These are phyloP conservation scores for Chlorospingus flavigularis DNA, from an alignment of 2,797 vertebrate species.

Conservation along the genomic window DNA sequence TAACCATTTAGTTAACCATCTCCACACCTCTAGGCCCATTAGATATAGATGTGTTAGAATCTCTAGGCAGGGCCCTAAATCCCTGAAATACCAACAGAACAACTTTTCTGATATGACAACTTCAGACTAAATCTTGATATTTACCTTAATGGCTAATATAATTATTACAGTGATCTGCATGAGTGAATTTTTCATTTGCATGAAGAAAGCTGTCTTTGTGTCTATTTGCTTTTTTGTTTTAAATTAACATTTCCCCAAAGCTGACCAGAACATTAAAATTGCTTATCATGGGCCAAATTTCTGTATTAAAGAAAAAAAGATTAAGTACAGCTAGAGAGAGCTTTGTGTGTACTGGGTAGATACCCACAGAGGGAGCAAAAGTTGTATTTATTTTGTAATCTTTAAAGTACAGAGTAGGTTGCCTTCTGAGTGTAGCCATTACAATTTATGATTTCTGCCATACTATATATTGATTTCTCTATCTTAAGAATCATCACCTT, in stretches of 20 bases:
- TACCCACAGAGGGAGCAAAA: background rate
- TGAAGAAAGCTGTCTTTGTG: background rate
- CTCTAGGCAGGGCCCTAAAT: background rate
- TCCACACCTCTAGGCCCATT: background rate
- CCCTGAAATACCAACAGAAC: background rate
- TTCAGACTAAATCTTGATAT: background rate
- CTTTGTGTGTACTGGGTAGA: background rate
- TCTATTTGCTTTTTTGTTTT: background rate
- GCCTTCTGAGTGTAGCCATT: background rate
- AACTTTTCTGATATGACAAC: background rate
- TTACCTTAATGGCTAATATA: background rate
- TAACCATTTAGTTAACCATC: accelerated
- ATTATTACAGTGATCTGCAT: background rate
- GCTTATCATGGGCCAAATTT: background rate
- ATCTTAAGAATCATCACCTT: slow-evolving; percentile 14
- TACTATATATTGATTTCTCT: slow-evolving; percentile 21
- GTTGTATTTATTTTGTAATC: background rate
- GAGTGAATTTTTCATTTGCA: background rate
- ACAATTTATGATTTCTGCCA: slow-evolving; percentile 24
- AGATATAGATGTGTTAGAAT: background rate
- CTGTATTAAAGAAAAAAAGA: background rate
- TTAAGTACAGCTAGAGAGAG: background rate
- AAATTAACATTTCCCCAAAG: background rate
- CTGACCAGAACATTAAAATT: background rate
- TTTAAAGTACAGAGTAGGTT: background rate